Conservation (phyloP, 2,797 vertebrate genomes). For the Poliocrania exsul region DNA sequence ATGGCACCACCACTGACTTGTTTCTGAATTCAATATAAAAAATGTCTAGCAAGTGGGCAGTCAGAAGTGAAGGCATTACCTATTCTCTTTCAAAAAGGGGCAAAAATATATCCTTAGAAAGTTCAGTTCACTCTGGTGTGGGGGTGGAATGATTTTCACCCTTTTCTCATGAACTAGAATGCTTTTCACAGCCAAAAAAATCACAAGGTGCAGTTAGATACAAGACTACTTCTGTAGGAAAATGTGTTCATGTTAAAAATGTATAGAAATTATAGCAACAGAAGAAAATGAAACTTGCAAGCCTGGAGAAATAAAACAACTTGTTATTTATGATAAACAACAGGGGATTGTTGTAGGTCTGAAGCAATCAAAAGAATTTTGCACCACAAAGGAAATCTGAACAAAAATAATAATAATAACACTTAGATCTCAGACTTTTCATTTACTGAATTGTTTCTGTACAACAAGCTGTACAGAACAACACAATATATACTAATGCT, state of each 20-base stretch:
- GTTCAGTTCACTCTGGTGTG: conserved; percentile 47
- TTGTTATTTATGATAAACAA: conserved; percentile 72
- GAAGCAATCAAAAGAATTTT: conserved; percentile 66
- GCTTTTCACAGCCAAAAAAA: conserved; percentile 57
- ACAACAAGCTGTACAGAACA: conserved; percentile 61
- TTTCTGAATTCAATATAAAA: conserved; percentile 6
- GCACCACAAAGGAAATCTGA: conserved; percentile 39
- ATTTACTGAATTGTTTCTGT: conserved; percentile 71
- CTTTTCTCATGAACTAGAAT: conserved; percentile 58
- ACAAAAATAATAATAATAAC: conserved; percentile 66
- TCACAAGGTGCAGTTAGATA: conserved; percentile 47
- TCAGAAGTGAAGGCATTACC: conserved; percentile 33
- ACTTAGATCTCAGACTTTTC: conserved; percentile 63
- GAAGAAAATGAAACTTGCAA: conserved; percentile 60
- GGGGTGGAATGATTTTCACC: conserved; percentile 61
- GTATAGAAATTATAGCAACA: conserved; percentile 68
- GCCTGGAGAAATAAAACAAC: conserved; percentile 56
- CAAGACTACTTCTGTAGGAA: conserved; percentile 46
- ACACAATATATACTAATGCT: conserved; percentile 64
- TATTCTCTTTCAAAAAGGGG: conserved; percentile 18
- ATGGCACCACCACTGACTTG: background rate
- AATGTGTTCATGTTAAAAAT: conserved; percentile 59
- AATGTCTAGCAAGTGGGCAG: background rate
- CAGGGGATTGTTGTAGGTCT: conserved; percentile 46
- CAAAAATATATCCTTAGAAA: conserved; percentile 56